A percentile compares a stretch with the other conserved stretches of the same genome.
Evolutionary conservation across 2,113 vertebrate species (phyloP).

Genomic region (Corapipo altera): DNA sequence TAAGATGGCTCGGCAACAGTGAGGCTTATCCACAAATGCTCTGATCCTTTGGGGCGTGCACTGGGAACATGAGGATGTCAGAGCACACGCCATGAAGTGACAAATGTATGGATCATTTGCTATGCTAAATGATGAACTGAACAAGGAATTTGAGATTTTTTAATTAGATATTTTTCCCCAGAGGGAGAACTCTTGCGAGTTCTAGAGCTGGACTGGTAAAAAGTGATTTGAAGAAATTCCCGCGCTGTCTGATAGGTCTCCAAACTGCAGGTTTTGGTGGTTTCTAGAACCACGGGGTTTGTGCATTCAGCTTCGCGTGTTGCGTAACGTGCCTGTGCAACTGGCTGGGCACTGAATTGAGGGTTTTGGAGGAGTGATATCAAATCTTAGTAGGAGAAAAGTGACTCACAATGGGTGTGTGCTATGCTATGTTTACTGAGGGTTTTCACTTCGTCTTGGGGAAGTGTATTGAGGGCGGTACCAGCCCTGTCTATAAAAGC

Average conservation of each 20-base stretch:
- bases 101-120: rapidly evolving
- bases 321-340: neutral
- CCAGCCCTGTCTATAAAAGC: neutral
- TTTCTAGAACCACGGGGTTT: rapidly evolving
- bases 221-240: neutral
- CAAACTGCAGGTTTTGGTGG: neutral
- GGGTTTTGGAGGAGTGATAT: neutral
- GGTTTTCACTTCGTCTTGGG: neutral
- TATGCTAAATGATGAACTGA: neutral
- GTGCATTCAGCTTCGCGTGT: neutral
- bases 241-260: neutral
- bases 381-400: neutral
- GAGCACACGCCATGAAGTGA: neutral
- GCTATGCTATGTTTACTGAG: neutral
- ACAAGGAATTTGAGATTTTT: neutral
- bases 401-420: neutral
- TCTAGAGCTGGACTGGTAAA: neutral
- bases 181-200: neutral
- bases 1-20: neutral
- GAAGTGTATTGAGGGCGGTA: neutral
- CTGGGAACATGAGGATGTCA: neutral
- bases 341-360: neutral
- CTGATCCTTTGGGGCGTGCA: rapidly evolving
- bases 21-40: neutral
- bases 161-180: neutral